These are phyloP conservation scores for Capromys pilorides DNA, from an alignment of 2,797 vertebrate genomes.

Conservation along the genomic window DNA sequence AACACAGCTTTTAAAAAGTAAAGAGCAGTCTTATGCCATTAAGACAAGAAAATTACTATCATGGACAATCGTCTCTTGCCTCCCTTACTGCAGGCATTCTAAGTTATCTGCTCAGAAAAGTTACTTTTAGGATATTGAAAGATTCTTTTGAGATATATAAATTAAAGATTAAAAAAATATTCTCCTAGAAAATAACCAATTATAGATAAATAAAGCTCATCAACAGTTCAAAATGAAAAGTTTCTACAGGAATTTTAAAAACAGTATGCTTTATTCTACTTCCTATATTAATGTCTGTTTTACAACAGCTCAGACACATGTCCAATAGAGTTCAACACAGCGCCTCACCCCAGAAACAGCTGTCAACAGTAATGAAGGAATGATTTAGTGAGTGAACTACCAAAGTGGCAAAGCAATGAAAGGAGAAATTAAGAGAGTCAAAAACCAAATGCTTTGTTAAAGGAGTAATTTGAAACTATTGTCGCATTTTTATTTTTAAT, in stretches of 20 bases:
- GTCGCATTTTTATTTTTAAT: not conserved
- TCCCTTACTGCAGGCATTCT: conserved; percentile 66
- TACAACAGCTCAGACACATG: conserved; percentile 44
- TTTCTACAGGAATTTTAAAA: conserved; percentile 16
- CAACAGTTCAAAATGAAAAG: conserved; percentile 57
- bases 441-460: conserved; percentile 3
- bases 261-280: not conserved
- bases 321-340: conserved; percentile 16
- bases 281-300: conserved; percentile 59
- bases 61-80: conserved; percentile 51
- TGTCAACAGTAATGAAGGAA: conserved; percentile 33
- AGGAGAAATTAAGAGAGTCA: not conserved
- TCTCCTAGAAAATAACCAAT: conserved; percentile 48
- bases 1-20: conserved; percentile 37
- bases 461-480: not conserved
- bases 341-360: conserved; percentile 28
- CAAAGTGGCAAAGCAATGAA: not conserved
- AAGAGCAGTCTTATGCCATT: conserved; percentile 69
- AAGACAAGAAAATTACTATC: conserved; percentile 75
- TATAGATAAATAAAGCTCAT: conserved; percentile 60
- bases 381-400: conserved; percentile 25
- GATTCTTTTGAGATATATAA: conserved; percentile 53
- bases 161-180: conserved; percentile 57
- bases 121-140: conserved; percentile 50
- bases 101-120: conserved; percentile 71